Evolutionary conservation across 2,797 vertebrate genomes (phyloP).

Genomic region (Meda fulgida): DNA sequence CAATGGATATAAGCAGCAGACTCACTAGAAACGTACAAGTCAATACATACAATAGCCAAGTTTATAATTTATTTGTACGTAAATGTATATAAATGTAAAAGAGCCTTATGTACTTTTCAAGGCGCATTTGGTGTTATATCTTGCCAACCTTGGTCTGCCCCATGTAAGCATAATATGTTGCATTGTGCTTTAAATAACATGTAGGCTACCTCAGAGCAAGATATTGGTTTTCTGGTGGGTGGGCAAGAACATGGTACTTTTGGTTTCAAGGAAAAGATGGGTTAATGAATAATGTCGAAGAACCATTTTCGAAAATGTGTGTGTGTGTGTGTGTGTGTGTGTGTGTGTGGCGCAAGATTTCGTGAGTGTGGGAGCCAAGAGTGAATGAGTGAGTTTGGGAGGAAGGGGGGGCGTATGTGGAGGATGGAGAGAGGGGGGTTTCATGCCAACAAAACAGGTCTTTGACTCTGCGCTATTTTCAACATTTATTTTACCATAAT

Average conservation of each 20-base stretch:
- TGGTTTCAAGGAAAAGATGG: slow-evolving; percentile 8
- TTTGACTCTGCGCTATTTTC: slow-evolving; percentile 38
- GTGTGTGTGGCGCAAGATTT: slow-evolving; percentile 45
- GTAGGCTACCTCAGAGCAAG: neutral
- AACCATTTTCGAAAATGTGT: neutral
- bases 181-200: neutral
- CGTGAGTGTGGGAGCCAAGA: slow-evolving; percentile 44
- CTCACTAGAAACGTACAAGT: neutral
- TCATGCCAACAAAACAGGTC: slow-evolving; percentile 43
- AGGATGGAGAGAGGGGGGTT: slow-evolving; percentile 35
- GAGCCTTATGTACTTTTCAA: slow-evolving; percentile 5
- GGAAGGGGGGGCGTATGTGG: slow-evolving; percentile 55
- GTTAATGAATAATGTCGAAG: slow-evolving; percentile 14
- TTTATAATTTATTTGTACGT: neutral
- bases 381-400: slow-evolving; percentile 54
- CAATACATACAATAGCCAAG: neutral
- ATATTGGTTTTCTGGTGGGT: neutral
- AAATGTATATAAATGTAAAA: neutral
- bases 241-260: neutral
- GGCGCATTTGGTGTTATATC: neutral
- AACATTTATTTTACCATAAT: neutral
- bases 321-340: slow-evolving; percentile 12
- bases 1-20: neutral
- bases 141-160: slow-evolving; percentile 13
- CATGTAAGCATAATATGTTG: slow-evolving; percentile 11